These are phyloP conservation scores for Pristionchus arcanus DNA, from an alignment of 2,888 invertebrate genomes.

Conservation along the genomic window DNA sequence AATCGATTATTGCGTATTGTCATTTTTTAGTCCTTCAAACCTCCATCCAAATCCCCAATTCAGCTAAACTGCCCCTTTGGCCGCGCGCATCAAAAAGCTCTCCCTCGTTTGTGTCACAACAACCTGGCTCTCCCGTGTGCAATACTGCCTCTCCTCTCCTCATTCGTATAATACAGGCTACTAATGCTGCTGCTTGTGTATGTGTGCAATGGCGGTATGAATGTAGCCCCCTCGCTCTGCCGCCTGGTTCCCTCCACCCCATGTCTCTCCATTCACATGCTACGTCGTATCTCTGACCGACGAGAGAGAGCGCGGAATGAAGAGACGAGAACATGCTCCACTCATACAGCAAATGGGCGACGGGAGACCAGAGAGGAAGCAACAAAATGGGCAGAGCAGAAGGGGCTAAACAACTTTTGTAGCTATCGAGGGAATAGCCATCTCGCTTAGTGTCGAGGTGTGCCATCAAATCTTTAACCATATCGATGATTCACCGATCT, in stretches of 20 bases:
- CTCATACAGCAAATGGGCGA: background rate
- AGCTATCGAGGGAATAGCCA: background rate
- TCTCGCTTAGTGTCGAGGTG: background rate
- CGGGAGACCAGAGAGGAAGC: background rate
- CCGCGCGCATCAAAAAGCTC: background rate
- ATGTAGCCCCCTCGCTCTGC: background rate
- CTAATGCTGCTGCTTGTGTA: constrained; percentile 5
- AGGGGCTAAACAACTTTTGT: constrained; percentile 35
- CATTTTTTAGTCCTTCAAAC: background rate
- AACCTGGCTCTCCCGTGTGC: background rate
- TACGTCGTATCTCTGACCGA: background rate
- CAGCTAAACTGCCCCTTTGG: background rate
- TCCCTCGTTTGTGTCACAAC: background rate
- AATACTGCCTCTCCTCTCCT: background rate
- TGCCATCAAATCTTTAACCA: background rate
- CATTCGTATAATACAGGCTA: constrained; percentile 27
- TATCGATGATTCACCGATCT: background rate
- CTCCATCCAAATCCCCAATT: background rate
- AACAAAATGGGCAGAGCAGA: background rate
- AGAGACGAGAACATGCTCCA: background rate
- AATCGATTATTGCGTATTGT: background rate
- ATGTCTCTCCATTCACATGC: background rate
- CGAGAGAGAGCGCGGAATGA: background rate
- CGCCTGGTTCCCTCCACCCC: no score
- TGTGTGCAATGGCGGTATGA: background rate